Conservation (phyloP, 2,888 invertebrate species). For the Drosophila mettleri region DNA sequence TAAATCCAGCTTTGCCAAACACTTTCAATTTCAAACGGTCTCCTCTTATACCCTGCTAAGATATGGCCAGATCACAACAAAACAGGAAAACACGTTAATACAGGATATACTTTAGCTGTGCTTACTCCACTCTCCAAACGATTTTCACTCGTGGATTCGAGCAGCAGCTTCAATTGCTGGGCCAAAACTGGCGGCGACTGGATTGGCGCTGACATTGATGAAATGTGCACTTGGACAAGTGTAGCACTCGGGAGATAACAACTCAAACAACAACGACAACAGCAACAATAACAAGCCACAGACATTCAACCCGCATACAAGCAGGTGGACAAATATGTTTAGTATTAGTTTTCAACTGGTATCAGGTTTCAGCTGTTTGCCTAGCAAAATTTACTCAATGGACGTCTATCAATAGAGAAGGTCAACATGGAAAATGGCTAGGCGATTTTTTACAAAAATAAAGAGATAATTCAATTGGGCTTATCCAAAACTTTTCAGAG, state of each 20-base stretch:
- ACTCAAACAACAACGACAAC: conserved; percentile 12
- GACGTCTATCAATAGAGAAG: background rate
- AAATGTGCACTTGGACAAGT: conserved; percentile 60
- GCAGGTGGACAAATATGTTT: conserved; percentile 58
- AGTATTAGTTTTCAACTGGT: conserved; percentile 50
- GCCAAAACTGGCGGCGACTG: conserved; percentile 14
- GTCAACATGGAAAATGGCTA: background rate
- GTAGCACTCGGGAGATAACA: conserved; percentile 35
- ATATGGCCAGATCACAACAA: background rate
- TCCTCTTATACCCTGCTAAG: background rate
- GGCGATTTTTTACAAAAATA: too few species aligned
- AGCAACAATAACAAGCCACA: conserved; percentile 12
- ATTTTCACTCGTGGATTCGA: conserved; percentile 19
- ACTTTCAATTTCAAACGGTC: background rate
- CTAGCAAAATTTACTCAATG: background rate
- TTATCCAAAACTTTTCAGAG: too few species aligned
- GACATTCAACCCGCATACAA: conserved; percentile 47
- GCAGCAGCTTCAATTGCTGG: conserved; percentile 28
- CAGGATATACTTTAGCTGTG: conserved; percentile 21
- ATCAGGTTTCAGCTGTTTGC: conserved; percentile 4
- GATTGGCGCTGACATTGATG: conserved; percentile 55
- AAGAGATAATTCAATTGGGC: too few species aligned
- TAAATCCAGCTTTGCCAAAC: background rate
- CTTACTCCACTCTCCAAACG: background rate
- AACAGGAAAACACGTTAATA: background rate